phyloP scores from a whole-genome alignment of 2,797 vertebrate species.

The Hirundo rustica region DNA sequence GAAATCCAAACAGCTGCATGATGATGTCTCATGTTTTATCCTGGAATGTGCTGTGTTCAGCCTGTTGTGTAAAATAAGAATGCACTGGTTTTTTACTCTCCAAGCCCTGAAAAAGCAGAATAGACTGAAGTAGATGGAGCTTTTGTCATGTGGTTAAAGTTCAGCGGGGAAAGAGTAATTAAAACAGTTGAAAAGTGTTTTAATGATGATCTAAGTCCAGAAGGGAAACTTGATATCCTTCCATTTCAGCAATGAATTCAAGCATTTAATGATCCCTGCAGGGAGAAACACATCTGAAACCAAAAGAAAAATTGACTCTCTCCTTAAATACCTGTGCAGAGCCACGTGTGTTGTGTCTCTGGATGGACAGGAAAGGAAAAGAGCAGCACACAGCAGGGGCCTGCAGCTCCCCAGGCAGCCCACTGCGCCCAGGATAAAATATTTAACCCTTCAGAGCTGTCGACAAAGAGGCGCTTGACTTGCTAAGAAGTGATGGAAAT shows the following conservation, averaged over 20 bases:
- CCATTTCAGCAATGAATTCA: neutral
- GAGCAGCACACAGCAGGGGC: neutral
- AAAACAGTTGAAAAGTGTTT: neutral
- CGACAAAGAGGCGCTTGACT: neutral
- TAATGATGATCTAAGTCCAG: neutral
- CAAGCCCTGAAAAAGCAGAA: neutral
- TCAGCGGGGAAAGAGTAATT: neutral
- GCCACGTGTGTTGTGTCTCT: neutral
- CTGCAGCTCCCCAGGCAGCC: neutral
- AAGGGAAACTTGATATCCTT: neutral
- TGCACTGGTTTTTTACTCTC: neutral
- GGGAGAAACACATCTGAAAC: neutral
- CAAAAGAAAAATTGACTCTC: neutral
- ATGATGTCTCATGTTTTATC: neutral
- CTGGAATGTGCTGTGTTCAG: neutral
- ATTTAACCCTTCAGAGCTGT: neutral
- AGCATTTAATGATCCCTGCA: neutral
- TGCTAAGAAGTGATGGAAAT: neutral
- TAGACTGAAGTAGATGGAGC: neutral
- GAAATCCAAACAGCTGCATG: neutral
- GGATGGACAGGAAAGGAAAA: neutral
- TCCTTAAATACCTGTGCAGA: neutral
- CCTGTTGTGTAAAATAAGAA: neutral
- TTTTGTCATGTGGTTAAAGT: neutral
- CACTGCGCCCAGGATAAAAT: neutral